Percentiles rank a stretch among this genome's conserved stretches.
Conservation (phyloP, 2,888 invertebrate genomes). For the Orthosia cruda region DNA sequence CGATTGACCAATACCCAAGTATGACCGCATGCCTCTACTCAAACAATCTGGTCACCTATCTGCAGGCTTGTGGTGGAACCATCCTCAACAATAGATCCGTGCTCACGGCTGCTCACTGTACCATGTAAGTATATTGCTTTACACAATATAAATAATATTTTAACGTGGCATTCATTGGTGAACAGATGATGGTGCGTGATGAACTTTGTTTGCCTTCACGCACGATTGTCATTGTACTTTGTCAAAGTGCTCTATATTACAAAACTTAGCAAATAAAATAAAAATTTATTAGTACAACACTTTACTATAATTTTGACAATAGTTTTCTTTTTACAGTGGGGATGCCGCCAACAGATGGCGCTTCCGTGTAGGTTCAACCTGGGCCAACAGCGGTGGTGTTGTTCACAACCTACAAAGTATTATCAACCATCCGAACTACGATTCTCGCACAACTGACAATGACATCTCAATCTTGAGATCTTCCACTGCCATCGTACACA, state of each 20-base stretch:
- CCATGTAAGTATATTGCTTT: conserved; percentile 60
- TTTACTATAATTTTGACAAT: too few species aligned
- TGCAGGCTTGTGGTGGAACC: conserved; percentile 70
- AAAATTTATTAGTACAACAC: too few species aligned
- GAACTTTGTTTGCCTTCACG: too few species aligned
- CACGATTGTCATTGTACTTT: too few species aligned
- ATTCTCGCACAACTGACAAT: neutral
- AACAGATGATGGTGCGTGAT: too few species aligned
- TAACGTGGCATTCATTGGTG: too few species aligned
- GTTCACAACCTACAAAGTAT: conserved; percentile 50
- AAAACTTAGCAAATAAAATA: too few species aligned
- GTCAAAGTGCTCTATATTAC: too few species aligned
- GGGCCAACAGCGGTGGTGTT: conserved; percentile 71
- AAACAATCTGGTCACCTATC: conserved; percentile 36
- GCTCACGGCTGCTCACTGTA: conserved; percentile 78
- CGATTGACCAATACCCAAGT: conserved; percentile 69
- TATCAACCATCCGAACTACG: conserved; percentile 27
- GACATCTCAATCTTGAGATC: conserved; percentile 20
- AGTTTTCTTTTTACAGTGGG: conserved; percentile 34
- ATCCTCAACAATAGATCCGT: conserved; percentile 74
- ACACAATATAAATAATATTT: neutral
- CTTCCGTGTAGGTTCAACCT: conserved; percentile 71
- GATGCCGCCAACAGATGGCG: conserved; percentile 46
- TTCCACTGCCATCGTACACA: neutral
- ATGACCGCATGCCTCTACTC: conserved; percentile 65